Evolutionary conservation across 1,140 invertebrate species (phyloP), one percentile per base, ranked within the genome.

Genomic region (Aricia agestis): DNA sequence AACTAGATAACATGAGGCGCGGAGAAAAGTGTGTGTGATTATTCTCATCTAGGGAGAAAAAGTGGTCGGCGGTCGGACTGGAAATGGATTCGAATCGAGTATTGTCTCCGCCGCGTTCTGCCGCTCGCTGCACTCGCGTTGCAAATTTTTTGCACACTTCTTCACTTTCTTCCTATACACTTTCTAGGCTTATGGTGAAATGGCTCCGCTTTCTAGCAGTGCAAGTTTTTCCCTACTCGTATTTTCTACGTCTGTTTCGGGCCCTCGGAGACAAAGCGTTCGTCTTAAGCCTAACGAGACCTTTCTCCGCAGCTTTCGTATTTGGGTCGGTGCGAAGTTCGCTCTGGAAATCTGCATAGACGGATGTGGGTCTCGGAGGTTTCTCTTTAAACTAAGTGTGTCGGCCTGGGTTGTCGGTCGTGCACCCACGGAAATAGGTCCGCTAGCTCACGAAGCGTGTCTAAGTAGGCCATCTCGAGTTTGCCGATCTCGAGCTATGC

Each of bases 91-190:
- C 74, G 78, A 76, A 83, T 67, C 83, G 65, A 80, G 77, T 82
- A 90, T 89, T 88, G 85, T 89, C 74, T 81, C 45, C 59, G 61
- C 65, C 67, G 63, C 36, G 57, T 61, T 59, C 71, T 84, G 82
- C 79, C 72, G 68, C 78, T 79, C 77, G 77, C 75, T 81, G 84
- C 78, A 84, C 76, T 82, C 77, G 74, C 71, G 76, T 76, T 82
- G 83, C 82, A 83, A 75, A 81, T 82, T 89, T 87, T 89, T 87
- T 87, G 76, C 81, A 82, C 79, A 80, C 84, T 89, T 89, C 82
- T 90, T 90, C 89, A 91, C 89, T 91, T 91, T 91, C 88, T 89
- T 91, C 85, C 82, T 85, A 83, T 88, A 89, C 85, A 91, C 89
- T 91, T 90, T 91, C 89, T 90, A 91, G 81, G 79, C 77, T 89